Conservation (phyloP, 2,113 vertebrate genomes). For the Pontoporia blainvillei region DNA sequence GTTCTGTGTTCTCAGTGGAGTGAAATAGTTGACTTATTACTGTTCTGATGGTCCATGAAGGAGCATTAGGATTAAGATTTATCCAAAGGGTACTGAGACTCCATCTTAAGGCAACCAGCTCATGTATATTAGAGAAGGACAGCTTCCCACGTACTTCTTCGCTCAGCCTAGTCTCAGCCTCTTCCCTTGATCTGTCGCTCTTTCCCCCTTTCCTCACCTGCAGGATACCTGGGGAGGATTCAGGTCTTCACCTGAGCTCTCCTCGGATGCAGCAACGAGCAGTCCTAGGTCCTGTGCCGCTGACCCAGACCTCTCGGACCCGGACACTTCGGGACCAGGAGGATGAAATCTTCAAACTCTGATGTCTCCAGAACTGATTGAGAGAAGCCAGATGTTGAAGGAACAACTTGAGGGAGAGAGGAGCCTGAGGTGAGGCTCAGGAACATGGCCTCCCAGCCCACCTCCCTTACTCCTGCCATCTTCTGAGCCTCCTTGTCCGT, state of each 20-base stretch:
- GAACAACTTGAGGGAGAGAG: constrained; percentile 8
- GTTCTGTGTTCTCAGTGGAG: background rate
- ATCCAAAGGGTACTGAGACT: background rate
- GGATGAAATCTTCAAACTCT: constrained; percentile 94
- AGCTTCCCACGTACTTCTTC: background rate
- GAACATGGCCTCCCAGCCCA: background rate
- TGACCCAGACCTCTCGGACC: constrained; percentile 85
- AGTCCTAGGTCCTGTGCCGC: constrained; percentile 80
- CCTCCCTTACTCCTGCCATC: background rate
- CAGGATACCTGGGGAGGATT: constrained; percentile 80
- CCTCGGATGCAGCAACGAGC: constrained; percentile 75
- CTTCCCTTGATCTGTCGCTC: background rate
- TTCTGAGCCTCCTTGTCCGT: background rate
- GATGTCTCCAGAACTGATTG: constrained; percentile 48
- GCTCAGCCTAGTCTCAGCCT: background rate
- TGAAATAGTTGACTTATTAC: background rate
- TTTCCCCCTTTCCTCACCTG: background rate
- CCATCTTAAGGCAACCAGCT: background rate
- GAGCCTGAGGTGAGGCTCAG: constrained; percentile 53
- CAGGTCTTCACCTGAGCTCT: constrained; percentile 43
- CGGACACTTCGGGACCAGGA: constrained; percentile 84
- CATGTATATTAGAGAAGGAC: background rate
- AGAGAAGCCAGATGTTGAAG: constrained; percentile 34
- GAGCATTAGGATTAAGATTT: background rate
- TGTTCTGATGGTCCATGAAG: background rate